Conservation (phyloP, 2,888 invertebrate genomes). For the Keiferia lycopersicella region DNA sequence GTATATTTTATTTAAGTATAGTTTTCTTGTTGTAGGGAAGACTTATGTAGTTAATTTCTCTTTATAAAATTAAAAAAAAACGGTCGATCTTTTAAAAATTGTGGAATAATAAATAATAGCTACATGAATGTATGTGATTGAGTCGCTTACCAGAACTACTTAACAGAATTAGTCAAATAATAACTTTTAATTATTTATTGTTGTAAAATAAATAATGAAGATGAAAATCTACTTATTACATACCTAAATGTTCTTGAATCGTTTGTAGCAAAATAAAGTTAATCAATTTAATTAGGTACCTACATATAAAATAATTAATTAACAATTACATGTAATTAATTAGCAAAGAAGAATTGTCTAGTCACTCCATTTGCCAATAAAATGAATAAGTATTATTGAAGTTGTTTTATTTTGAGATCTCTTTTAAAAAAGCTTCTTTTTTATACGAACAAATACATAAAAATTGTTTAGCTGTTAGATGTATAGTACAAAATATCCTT, state of each 20-base stretch:
- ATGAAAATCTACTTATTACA: not conserved
- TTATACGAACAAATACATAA: too few species aligned
- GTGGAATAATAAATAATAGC: too few species aligned
- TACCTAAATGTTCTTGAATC: not conserved
- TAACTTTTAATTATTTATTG: not conserved
- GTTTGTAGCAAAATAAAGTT: slow-evolving; percentile 6
- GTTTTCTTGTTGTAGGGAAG: too few species aligned
- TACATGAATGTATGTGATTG: too few species aligned
- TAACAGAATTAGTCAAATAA: not conserved
- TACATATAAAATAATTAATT: slow-evolving; percentile 11
- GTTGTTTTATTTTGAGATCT: slow-evolving; percentile 17
- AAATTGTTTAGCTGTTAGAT: too few species aligned
- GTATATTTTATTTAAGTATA: too few species aligned
- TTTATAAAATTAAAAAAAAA: too few species aligned
- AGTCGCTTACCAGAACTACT: not conserved
- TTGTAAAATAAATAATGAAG: not conserved
- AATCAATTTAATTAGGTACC: slow-evolving; percentile 17
- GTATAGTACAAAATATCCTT: too few species aligned
- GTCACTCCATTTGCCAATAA: slow-evolving; percentile 29
- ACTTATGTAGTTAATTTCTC: too few species aligned
- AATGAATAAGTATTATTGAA: slow-evolving; percentile 17
- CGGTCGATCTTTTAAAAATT: too few species aligned
- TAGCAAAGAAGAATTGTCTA: slow-evolving; percentile 24
- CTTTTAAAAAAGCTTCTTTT: too few species aligned
- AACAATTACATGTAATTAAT: not conserved